phyloP scores from a whole-genome alignment of 2,113 vertebrate species.

The Bos taurus region ARS-UCD2.0 NC_037332.1:116190001-116190500 shows the following conservation, averaged over 20 bases:
- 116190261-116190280: neutral
- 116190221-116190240: neutral
- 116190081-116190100: neutral
- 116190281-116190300: neutral
- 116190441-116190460: neutral
- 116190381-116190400: neutral
- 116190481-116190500: neutral
- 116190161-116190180: neutral
- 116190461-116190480: neutral
- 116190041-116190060: neutral
- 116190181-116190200: neutral
- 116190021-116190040: rapidly evolving
- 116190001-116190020: neutral
- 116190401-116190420: neutral
- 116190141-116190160: neutral
- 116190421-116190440: neutral
- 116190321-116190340: neutral
- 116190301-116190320: neutral
- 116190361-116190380: neutral
- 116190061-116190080: neutral
- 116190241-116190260: neutral
- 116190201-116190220: neutral
- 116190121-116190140: neutral
- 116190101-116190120: neutral
- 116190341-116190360: neutral